phyloP scores from a whole-genome alignment of 1,140 invertebrate genomes.

The Aporrectodea caliginosa region DNA sequence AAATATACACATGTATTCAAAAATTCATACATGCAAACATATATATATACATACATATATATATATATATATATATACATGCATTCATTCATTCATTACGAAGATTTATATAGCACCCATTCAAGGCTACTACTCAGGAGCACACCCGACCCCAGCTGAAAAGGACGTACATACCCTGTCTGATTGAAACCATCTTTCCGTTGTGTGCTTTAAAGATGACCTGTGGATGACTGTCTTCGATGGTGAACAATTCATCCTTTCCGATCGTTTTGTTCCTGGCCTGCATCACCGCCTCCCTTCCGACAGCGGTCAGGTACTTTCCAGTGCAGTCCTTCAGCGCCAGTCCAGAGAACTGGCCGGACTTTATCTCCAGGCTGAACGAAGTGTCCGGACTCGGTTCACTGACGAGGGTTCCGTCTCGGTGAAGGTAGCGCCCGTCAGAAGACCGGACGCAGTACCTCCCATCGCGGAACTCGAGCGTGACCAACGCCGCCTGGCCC shows the following conservation, averaged over 20 bases:
- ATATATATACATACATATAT: background rate
- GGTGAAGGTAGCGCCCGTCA: conserved; percentile 85
- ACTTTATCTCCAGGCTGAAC: conserved; percentile 91
- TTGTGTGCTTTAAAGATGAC: conserved; percentile 87
- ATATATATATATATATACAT: background rate
- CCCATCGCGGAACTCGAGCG: conserved; percentile 83
- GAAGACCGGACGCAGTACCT: conserved; percentile 93
- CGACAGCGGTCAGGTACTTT: conserved; percentile 88
- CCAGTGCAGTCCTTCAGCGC: conserved; percentile 64
- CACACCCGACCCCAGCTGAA: too few species aligned
- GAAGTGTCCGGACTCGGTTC: conserved; percentile 75
- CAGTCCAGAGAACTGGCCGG: conserved; percentile 63
- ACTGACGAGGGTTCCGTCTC: conserved; percentile 69
- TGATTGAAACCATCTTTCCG: conserved; percentile 90
- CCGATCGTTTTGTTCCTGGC: conserved; percentile 86
- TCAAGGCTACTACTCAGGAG: too few species aligned
- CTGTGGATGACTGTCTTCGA: conserved; percentile 93
- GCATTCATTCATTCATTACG: background rate
- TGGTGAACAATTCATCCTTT: conserved; percentile 91
- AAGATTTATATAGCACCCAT: background rate
- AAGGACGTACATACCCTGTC: conserved; percentile 74
- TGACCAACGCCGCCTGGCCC: conserved; percentile 94
- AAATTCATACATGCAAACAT: background rate
- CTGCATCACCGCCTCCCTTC: conserved; percentile 89
- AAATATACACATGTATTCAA: background rate